A percentile compares a stretch with the other conserved stretches of the same genome.
These are phyloP conservation scores for Plestiodon gilberti DNA, from an alignment of 2,113 vertebrate genomes.

Conservation along the genomic window DNA sequence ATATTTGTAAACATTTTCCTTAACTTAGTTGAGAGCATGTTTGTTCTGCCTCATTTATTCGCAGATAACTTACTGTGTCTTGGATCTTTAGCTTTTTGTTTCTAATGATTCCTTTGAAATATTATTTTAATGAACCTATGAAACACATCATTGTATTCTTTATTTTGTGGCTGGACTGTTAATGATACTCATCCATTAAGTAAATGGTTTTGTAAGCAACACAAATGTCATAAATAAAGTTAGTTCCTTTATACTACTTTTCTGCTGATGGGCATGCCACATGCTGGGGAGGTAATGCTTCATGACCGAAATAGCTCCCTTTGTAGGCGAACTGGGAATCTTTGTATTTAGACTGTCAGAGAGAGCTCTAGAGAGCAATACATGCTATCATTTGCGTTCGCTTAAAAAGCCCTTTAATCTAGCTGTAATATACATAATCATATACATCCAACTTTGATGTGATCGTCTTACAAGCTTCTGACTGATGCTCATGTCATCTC, in stretches of 20 bases:
- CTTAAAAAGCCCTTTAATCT: constrained; percentile 31
- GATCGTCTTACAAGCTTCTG: constrained; percentile 19
- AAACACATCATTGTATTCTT: constrained; percentile 89
- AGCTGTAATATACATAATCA: constrained; percentile 22
- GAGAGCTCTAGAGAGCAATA: constrained; percentile 55
- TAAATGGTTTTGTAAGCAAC: constrained; percentile 91
- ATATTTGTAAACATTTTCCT: constrained; percentile 83
- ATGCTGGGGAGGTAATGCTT: constrained; percentile 84
- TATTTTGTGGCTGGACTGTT: constrained; percentile 86
- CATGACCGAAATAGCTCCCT: constrained; percentile 81
- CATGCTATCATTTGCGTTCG: constrained; percentile 47
- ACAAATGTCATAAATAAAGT: constrained; percentile 89
- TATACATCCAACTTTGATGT: constrained; percentile 8
- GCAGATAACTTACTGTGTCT: constrained; percentile 85
- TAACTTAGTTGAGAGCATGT: constrained; percentile 82
- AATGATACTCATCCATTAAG: constrained; percentile 94
- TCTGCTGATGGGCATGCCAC: constrained; percentile 81
- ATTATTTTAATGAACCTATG: constrained; percentile 91
- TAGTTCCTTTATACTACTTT: constrained; percentile 80
- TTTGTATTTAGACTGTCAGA: constrained; percentile 65
- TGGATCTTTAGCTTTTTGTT: constrained; percentile 83
- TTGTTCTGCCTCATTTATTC: constrained; percentile 89
- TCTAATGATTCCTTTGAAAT: constrained; percentile 88
- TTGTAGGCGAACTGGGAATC: constrained; percentile 70
- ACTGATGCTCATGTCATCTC: constrained; percentile 11